Base-by-base conservation (phyloP, 1,140 invertebrate genomes). In the Hypsibius dujardini region DNA sequence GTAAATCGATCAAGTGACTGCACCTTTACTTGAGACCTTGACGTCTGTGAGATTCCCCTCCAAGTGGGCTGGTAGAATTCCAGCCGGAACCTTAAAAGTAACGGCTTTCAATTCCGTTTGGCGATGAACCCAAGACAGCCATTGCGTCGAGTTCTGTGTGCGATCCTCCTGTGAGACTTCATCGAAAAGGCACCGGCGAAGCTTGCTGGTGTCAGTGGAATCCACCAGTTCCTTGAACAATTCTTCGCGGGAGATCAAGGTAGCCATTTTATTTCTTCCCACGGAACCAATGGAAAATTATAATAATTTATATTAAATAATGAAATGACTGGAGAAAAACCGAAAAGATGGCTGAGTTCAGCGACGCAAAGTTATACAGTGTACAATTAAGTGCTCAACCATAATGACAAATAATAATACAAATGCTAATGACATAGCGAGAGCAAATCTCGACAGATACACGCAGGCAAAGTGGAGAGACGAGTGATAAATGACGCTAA, bases 91-190 rank as follows among this genome's bases (percentile, higher is more conserved):
- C 3, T 12, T 45, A 15, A 12, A 12, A 45, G 62, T 15, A 42
- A 42, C 62, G 62, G 12, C 42, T 67, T 67, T 67, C 12, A 67
- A 42, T 7, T 67, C 45, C 62, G 12, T 67, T 42, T 67, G 62
- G 42, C 42, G 3, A 12, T 7, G 12, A 67, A 42, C 45, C 62
- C 62, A 67, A 67, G 62, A 67, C 42, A 67, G 42, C 62, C 62
- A 67, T 12, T 67, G 12, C 42, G 12, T 12, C 12, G 62, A 12
- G 45, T 67, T 67, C 62, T 67, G 12, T 7, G 12, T 7, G 12
- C 62, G 62, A 12, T 12, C 12, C 62, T 12, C 62, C 12, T 67
- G 12, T 7, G 12, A 12, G 12, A 45, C n/a, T 56, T 56, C 50
- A 12, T 56, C 50, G 7, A 56, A n/a, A 7, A 56, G 50, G n/a